Evolutionary conservation across 2,797 vertebrate genomes (phyloP), one percentile per base, ranked within the genome.

Genomic region (Phoxinus dragarum): DNA sequence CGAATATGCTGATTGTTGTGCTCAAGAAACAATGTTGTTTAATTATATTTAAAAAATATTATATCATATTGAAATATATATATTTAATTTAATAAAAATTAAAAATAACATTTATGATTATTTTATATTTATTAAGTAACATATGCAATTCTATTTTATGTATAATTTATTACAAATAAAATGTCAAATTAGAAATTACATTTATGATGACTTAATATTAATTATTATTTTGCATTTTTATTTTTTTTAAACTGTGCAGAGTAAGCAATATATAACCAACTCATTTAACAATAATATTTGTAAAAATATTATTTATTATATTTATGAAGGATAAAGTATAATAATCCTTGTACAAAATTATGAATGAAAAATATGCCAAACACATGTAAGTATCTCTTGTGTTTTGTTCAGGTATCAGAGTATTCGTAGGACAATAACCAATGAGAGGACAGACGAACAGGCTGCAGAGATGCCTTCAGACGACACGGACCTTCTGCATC

Each of bases 351-450:
- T 31, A 31, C 9, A 34, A 49, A 74, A 52, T 52, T 34, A 21
- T 52, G 6, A 21, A 10, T 49, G 4, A 4, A 31, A 52, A 21
- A 31, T 3, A 75, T 36, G 5, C 2, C 47, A 54, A 11, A 54
- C 31, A 54, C 31, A 9, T 73, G 14, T 16, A 31, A 14, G 5
- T 31, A 31, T 27, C 6, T 80, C 40, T 6, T 47, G 66, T 75
- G 23, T 69, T 74, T 52, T 67, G 27, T 42, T 84, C 67, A 99
- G 98, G 93, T 99, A 99, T 91, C 98, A 99, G 95, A 99, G 97
- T 89, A 98, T 99, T 89, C 96, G 96, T 19, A 95, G 98, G 91
- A 99, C 98, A 7, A 99, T 99, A 92, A 98, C 97, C 73, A 98
- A 93, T 0, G 97, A 99, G 88, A 94, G 96, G 89, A 93, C 97